Conservation (phyloP, 2,113 vertebrate genomes). For the Onychorhynchus coronatus region DNA sequence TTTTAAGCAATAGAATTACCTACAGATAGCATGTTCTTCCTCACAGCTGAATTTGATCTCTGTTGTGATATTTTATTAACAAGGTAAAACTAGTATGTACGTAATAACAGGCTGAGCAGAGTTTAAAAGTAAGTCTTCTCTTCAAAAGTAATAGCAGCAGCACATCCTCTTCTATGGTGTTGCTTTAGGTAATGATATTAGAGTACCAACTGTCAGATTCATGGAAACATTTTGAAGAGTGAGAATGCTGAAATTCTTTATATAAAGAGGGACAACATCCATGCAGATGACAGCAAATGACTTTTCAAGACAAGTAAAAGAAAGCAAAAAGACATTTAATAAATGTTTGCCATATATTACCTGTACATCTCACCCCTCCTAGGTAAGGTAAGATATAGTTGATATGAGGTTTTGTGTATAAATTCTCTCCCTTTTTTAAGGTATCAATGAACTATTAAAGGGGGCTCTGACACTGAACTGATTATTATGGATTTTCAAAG, state of each 20-base stretch:
- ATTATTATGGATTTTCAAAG: not conserved
- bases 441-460: not conserved
- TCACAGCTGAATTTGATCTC: slow-evolving; percentile 14
- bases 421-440: not conserved
- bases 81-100: slow-evolving; percentile 21
- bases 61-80: slow-evolving; percentile 43
- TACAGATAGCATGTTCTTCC: not conserved
- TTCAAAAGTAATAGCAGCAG: slow-evolving; percentile 25
- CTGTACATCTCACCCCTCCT: not conserved
- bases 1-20: not conserved
- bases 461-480: not conserved
- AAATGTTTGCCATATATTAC: not conserved
- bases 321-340: not conserved
- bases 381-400: not conserved
- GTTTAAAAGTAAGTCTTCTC: slow-evolving; percentile 16
- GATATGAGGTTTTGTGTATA: not conserved
- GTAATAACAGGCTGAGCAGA: slow-evolving; percentile 11
- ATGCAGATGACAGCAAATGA: slow-evolving; percentile 26
- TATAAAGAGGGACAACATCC: not conserved
- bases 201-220: slow-evolving; percentile 37
- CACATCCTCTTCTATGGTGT: not conserved
- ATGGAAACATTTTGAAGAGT: slow-evolving; percentile 15
- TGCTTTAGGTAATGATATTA: slow-evolving; percentile 34
- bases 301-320: not conserved
- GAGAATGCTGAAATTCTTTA: slow-evolving; percentile 4